Evolutionary conservation across 2,888 invertebrate genomes (phyloP).

Genomic region (Acanthosepion pharaonis): DNA sequence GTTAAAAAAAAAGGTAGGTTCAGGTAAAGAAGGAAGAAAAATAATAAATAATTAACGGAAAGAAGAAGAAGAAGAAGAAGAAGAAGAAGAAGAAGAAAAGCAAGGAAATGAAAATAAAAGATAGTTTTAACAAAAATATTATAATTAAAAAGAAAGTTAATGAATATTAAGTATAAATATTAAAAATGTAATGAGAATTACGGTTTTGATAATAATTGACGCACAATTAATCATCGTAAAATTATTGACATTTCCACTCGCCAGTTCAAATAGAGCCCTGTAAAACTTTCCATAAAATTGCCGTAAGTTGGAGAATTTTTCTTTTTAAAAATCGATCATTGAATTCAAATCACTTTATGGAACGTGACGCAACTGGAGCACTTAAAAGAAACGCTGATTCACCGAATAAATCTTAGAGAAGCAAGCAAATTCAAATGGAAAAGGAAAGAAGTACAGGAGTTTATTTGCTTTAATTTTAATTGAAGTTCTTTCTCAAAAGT

Average conservation of each 20-base stretch:
- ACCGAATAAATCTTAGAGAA: too few species aligned
- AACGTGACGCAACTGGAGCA: background rate
- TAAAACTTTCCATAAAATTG: background rate
- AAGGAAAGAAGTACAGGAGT: background rate
- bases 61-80: too few species aligned
- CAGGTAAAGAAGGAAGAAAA: too few species aligned
- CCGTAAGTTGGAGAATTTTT: background rate
- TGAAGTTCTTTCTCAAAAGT: background rate
- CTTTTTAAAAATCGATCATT: background rate
- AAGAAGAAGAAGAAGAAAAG: background rate
- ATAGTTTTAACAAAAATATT: too few species aligned
- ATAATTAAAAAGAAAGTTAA: too few species aligned
- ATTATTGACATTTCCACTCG: background rate
- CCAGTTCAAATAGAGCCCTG: background rate
- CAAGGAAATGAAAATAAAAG: background rate
- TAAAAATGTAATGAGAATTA: too few species aligned
- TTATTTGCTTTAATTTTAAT: background rate
- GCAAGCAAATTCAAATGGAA: background rate
- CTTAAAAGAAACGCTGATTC: background rate
- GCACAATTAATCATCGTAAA: background rate
- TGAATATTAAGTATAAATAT: too few species aligned
- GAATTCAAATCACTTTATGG: background rate
- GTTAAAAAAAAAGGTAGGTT: too few species aligned
- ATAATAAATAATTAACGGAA: too few species aligned
- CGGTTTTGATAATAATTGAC: background rate